Evolutionary conservation across 2,797 vertebrate species (phyloP).

Genomic region (Graptemys geographica): DNA sequence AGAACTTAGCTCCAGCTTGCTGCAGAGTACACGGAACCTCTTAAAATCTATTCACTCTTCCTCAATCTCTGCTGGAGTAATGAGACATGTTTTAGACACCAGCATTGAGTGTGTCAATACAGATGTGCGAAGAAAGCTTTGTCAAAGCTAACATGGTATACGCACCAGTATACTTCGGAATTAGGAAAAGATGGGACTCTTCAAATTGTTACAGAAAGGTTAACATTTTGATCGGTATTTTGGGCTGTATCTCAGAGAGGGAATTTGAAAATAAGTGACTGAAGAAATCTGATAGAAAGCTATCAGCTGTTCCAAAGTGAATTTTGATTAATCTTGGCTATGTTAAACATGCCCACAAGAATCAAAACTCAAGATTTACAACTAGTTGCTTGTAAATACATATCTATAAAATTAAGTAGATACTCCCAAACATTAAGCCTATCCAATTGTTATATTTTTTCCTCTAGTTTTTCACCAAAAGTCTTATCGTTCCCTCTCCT

Average conservation of each 20-base stretch:
- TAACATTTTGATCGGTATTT: not conserved
- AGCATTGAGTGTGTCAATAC: too few relatives aligned
- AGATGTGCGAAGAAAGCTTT: too few relatives aligned
- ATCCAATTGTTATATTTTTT: constrained; percentile 47
- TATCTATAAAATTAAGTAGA: not conserved
- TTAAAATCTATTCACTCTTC: too few relatives aligned
- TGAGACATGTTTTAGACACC: too few relatives aligned
- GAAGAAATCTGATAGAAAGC: not conserved
- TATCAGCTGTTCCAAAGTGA: not conserved
- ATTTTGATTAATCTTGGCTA: not conserved
- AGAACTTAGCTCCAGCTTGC: too few relatives aligned
- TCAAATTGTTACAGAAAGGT: too few relatives aligned
- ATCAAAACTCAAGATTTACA: not conserved
- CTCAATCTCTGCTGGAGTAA: too few relatives aligned
- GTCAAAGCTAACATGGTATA: too few relatives aligned
- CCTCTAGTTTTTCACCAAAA: constrained; percentile 95
- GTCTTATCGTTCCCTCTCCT: constrained; percentile 94
- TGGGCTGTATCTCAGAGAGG: not conserved
- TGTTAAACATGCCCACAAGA: not conserved
- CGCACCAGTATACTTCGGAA: too few relatives aligned
- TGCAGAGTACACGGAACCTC: too few relatives aligned
- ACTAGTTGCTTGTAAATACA: not conserved
- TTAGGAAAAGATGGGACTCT: too few relatives aligned
- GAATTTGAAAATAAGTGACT: not conserved
- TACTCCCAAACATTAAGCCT: too few relatives aligned